phyloP scores from a whole-genome alignment of 2,113 vertebrate genomes.

The Xenopus laevis region DNA sequence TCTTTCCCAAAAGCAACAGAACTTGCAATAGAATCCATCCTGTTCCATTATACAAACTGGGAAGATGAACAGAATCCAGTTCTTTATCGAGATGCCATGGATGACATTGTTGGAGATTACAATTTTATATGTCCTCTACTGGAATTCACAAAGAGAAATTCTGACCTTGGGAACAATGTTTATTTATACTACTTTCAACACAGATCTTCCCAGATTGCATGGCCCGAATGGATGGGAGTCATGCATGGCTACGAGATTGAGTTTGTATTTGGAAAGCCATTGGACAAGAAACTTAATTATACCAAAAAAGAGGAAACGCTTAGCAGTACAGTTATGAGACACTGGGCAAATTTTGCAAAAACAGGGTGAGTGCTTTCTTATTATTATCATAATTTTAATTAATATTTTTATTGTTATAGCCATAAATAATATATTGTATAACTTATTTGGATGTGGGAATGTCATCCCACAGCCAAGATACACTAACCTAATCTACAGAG shows the following conservation, averaged over 20 bases:
- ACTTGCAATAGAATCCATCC: conserved; percentile 44
- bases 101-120: conserved; percentile 54
- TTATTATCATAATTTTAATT: too few species aligned
- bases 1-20: conserved; percentile 30
- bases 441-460: too few species aligned
- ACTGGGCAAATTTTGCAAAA: conserved; percentile 67
- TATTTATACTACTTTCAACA: conserved; percentile 66
- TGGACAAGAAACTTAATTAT: conserved; percentile 52
- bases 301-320: conserved; percentile 60
- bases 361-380: conserved; percentile 55
- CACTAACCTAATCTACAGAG: too few species aligned
- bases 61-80: conserved; percentile 47
- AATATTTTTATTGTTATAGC: too few species aligned
- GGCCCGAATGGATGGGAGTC: conserved; percentile 69
- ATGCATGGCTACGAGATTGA: conserved; percentile 68
- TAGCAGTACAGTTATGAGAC: conserved; percentile 64
- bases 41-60: conserved; percentile 65
- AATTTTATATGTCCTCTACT: conserved; percentile 56
- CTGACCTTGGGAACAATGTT: conserved; percentile 49
- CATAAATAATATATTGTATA: too few species aligned
- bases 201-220: conserved; percentile 58
- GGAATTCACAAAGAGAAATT: conserved; percentile 55
- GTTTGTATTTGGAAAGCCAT: conserved; percentile 68
- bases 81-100: conserved; percentile 59
- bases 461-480: too few species aligned